These are phyloP conservation scores for Parauchenoglanis punctatus DNA, from an alignment of 2,797 vertebrate genomes.

Conservation along the genomic window DNA sequence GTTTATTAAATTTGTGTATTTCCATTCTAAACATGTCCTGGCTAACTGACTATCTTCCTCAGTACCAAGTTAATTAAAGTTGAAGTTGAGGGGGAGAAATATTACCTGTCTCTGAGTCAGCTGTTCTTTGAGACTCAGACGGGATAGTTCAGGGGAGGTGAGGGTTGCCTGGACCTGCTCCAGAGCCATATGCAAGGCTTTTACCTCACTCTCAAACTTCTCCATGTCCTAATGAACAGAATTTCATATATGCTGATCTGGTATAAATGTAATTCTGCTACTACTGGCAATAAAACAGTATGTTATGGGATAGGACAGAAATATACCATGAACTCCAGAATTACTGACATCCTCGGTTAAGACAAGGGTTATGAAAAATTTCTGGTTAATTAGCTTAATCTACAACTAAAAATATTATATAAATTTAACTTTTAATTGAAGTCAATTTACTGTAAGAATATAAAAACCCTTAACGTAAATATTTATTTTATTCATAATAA, in stretches of 20 bases:
- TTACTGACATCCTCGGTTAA: background rate
- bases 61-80: background rate
- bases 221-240: slow-evolving; percentile 84
- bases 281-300: background rate
- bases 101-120: slow-evolving; percentile 92
- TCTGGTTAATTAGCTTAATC: background rate
- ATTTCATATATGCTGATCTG: background rate
- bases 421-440: background rate
- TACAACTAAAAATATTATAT: background rate
- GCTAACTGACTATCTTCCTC: background rate
- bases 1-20: background rate
- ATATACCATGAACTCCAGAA: background rate
- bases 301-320: background rate
- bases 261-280: background rate
- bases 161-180: slow-evolving; percentile 89
- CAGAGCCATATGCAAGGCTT: slow-evolving; percentile 84
- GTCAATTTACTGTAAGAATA: background rate
- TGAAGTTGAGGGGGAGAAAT: background rate
- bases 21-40: background rate
- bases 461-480: background rate
- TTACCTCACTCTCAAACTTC: slow-evolving; percentile 89
- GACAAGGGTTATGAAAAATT: background rate
- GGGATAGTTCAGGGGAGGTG: slow-evolving; percentile 91
- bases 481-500: background rate
- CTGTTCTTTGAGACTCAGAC: slow-evolving; percentile 93